These are phyloP conservation scores for Callinectes sapidus DNA, from an alignment of 2,888 invertebrate genomes.

Conservation along the genomic window DNA sequence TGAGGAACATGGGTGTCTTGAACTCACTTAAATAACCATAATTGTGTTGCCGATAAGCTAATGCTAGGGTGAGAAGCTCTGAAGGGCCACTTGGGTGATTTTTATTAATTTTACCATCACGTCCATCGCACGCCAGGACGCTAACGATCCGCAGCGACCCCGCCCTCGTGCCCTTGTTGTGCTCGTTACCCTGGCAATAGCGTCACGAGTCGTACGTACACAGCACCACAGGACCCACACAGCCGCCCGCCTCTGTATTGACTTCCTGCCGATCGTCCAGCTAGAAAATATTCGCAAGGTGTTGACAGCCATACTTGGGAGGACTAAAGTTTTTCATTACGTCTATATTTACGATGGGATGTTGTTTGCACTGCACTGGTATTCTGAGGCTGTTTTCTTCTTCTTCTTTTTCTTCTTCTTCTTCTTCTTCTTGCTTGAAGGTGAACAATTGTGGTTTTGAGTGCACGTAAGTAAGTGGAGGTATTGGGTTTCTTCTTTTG, in stretches of 20 bases:
- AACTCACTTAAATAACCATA: neutral
- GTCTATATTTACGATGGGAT: neutral
- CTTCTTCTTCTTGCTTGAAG: neutral
- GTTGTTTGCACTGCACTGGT: neutral
- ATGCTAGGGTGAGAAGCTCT: neutral
- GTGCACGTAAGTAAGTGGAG: neutral
- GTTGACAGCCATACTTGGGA: neutral
- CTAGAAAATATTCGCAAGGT: neutral
- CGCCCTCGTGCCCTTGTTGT: constrained; percentile 10
- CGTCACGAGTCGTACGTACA: neutral
- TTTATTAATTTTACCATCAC: neutral
- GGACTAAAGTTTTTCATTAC: neutral
- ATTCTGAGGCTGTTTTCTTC: too few species aligned
- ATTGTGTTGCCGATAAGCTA: neutral
- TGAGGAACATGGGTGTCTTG: neutral
- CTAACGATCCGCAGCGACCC: neutral
- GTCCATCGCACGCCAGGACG: neutral
- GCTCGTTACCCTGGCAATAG: constrained; percentile 2
- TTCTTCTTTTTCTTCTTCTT: neutral
- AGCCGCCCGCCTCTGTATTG: neutral
- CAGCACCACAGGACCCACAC: neutral
- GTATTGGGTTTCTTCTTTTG: neutral
- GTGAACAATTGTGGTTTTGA: neutral
- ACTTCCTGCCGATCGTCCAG: neutral
- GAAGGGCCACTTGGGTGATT: neutral